These are phyloP conservation scores for Noctua comes DNA, from an alignment of 2,888 invertebrate species.

Conservation along the genomic window DNA sequence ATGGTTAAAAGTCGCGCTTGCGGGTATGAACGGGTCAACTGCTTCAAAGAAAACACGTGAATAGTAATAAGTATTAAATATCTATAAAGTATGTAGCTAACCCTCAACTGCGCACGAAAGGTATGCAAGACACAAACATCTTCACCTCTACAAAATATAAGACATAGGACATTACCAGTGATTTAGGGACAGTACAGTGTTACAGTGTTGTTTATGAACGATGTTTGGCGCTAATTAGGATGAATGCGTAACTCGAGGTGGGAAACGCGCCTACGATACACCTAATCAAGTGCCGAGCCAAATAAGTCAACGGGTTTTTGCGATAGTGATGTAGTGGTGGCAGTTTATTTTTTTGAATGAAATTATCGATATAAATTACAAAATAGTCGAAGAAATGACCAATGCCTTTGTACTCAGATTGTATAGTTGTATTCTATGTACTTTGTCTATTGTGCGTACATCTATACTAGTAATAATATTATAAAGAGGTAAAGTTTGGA, in stretches of 20 bases:
- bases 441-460: too few relatives aligned
- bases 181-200: conserved; percentile 54
- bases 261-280: conserved; percentile 79
- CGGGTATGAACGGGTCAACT: background rate
- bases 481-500: too few relatives aligned
- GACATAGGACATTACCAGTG: conserved; percentile 37
- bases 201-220: conserved; percentile 57
- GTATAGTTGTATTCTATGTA: too few relatives aligned
- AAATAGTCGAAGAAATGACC: background rate
- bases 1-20: background rate
- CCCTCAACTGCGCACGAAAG: background rate
- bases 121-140: background rate
- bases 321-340: conserved; percentile 58
- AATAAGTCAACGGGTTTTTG: conserved; percentile 74
- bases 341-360: background rate
- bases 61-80: background rate
- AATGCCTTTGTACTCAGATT: background rate
- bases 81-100: background rate
- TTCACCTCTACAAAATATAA: conserved; percentile 12
- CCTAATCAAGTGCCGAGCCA: conserved; percentile 78
- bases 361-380: background rate
- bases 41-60: background rate
- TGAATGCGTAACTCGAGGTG: conserved; percentile 73
- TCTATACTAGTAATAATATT: too few relatives aligned
- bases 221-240: conserved; percentile 77